Evolutionary conservation across 1,140 invertebrate genomes (phyloP).

Genomic region (Carcinoscorpius rotundicauda): DNA sequence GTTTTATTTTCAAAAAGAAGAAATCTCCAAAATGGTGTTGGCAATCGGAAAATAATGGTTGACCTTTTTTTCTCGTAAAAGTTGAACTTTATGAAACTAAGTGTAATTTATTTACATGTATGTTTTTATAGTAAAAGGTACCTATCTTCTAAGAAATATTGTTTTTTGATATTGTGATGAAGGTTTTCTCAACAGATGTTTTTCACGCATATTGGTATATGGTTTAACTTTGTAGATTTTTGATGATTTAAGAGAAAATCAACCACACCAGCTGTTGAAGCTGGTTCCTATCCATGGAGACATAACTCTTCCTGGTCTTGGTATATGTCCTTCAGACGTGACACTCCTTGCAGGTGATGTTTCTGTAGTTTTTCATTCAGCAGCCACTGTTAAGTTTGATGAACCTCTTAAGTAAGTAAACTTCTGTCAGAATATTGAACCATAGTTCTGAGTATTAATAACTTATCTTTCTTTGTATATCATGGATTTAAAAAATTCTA

Average conservation of each 20-base stretch:
- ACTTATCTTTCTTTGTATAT: not conserved
- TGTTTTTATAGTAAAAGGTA: too few species aligned
- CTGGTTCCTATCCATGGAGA: conserved; percentile 62
- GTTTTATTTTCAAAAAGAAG: too few species aligned
- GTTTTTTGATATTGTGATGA: too few species aligned
- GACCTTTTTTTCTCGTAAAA: too few species aligned
- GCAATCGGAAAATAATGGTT: too few species aligned
- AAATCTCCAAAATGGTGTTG: too few species aligned
- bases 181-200: too few species aligned
- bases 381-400: conserved; percentile 97
- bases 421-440: conserved; percentile 4
- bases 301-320: conserved; percentile 73
- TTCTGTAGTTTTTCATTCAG: conserved; percentile 92
- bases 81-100: too few species aligned
- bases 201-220: too few species aligned
- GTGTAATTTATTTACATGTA: too few species aligned
- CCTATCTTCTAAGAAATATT: too few species aligned
- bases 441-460: not conserved
- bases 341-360: conserved; percentile 55
- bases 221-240: conserved; percentile 51
- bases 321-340: conserved; percentile 67
- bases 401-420: conserved; percentile 66
- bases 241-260: conserved; percentile 57
- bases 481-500: not conserved
- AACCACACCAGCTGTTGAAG: conserved; percentile 42